Evolutionary conservation across 2,797 vertebrate species (phyloP).

Genomic region (Chrosomus eos): DNA sequence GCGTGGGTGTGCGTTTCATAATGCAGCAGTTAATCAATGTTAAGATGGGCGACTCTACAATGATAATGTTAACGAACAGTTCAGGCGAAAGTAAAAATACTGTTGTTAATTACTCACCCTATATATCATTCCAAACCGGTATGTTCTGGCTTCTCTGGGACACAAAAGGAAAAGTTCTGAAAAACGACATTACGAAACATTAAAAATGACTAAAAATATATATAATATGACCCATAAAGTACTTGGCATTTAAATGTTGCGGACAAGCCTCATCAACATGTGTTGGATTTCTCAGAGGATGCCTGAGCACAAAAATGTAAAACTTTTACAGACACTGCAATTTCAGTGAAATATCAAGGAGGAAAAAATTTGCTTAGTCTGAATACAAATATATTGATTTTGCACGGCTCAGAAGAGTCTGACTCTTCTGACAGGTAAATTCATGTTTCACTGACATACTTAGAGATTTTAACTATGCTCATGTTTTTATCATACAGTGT

Average conservation of each 20-base stretch:
- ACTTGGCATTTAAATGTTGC: conserved; percentile 33
- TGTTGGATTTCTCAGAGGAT: too few species aligned
- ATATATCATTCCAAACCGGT: background rate
- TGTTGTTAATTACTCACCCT: background rate
- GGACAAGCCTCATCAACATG: background rate
- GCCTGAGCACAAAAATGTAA: too few species aligned
- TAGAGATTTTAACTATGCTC: background rate
- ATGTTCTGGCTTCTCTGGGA: background rate
- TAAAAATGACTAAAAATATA: background rate
- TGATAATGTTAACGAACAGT: background rate
- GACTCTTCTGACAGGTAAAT: background rate
- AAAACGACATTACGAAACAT: too few species aligned
- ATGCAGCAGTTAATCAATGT: background rate
- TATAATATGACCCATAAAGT: background rate
- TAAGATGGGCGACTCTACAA: background rate
- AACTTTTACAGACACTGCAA: background rate
- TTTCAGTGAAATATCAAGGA: conserved; percentile 12
- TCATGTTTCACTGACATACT: background rate
- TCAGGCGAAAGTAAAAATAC: background rate
- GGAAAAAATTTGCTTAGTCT: background rate
- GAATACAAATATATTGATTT: background rate
- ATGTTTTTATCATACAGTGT: background rate
- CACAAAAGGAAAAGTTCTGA: background rate
- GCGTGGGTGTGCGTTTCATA: background rate
- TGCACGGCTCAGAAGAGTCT: too few species aligned